These are phyloP conservation scores for Erynnis tages DNA, from an alignment of 2,888 invertebrate species.

Conservation along the genomic window DNA sequence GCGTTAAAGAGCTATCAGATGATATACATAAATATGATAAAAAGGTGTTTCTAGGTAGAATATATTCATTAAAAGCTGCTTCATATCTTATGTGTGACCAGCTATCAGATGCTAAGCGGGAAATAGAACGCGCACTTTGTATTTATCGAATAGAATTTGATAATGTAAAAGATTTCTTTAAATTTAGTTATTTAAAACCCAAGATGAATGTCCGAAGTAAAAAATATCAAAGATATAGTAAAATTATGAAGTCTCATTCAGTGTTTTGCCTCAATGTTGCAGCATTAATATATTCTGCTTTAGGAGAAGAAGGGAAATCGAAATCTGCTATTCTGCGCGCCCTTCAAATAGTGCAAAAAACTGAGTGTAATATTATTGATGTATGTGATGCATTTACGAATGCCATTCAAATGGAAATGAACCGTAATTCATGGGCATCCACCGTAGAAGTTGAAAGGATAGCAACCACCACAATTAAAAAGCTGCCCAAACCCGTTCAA, in stretches of 20 bases:
- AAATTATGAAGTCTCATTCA: conserved; percentile 53
- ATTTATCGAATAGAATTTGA: conserved; percentile 56
- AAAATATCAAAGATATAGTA: conserved; percentile 48
- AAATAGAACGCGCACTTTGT: conserved; percentile 54
- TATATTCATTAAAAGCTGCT: conserved; percentile 61
- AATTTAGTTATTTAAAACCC: conserved; percentile 15
- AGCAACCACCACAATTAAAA: conserved; percentile 51
- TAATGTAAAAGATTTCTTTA: conserved; percentile 47
- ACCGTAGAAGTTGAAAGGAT: conserved; percentile 61
- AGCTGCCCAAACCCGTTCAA: conserved; percentile 52
- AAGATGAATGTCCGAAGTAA: conserved; percentile 45
- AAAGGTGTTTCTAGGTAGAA: conserved; percentile 57
- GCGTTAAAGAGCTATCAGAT: conserved; percentile 39
- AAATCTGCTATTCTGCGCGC: conserved; percentile 55
- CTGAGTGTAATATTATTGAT: conserved; percentile 59
- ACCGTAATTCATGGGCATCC: conserved; percentile 56
- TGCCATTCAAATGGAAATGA: conserved; percentile 68
- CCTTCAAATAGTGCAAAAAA: conserved; percentile 55
- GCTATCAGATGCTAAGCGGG: conserved; percentile 49
- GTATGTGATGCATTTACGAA: conserved; percentile 72
- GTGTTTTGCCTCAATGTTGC: conserved; percentile 65
- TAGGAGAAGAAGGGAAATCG: conserved; percentile 56
- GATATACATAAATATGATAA: conserved; percentile 42
- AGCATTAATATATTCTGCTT: conserved; percentile 53
- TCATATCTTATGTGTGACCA: conserved; percentile 49